Evolutionary conservation across 2,113 vertebrate genomes (phyloP).

Genomic region (Hippolais icterina): DNA sequence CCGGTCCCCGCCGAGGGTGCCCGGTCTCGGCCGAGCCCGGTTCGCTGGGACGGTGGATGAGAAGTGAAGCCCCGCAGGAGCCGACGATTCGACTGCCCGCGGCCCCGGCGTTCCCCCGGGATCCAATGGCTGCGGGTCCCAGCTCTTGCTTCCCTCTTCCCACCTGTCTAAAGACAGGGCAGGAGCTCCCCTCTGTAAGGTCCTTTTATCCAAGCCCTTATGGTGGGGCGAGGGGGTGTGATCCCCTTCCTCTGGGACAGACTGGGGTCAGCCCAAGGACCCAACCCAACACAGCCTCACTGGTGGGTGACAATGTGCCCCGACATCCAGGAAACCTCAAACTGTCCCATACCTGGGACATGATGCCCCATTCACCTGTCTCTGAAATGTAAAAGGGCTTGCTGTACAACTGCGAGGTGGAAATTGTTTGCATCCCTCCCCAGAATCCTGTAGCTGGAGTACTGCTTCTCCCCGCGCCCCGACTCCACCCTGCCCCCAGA

Average conservation of each 20-base stretch:
- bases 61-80: not conserved
- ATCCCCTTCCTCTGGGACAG: not conserved
- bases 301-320: not conserved
- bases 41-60: not conserved
- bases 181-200: not conserved
- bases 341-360: not conserved
- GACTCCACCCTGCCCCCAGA: not conserved
- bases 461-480: not conserved
- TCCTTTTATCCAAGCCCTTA: not conserved
- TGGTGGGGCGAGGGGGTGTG: rapidly evolving
- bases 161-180: not conserved
- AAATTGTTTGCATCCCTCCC: not conserved
- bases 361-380: not conserved
- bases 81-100: not conserved
- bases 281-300: no score
- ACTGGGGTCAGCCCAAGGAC: not conserved
- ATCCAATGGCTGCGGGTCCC: not conserved
- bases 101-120: not conserved
- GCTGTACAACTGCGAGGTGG: not conserved
- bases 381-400: not conserved
- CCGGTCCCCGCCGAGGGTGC: not conserved
- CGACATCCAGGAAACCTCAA: not conserved
- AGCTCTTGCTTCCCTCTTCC: not conserved
- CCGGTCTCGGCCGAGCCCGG: not conserved
- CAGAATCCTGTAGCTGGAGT: not conserved